Base-by-base conservation (phyloP, 2,888 invertebrate genomes). In the Parnassius smintheus region DNA sequence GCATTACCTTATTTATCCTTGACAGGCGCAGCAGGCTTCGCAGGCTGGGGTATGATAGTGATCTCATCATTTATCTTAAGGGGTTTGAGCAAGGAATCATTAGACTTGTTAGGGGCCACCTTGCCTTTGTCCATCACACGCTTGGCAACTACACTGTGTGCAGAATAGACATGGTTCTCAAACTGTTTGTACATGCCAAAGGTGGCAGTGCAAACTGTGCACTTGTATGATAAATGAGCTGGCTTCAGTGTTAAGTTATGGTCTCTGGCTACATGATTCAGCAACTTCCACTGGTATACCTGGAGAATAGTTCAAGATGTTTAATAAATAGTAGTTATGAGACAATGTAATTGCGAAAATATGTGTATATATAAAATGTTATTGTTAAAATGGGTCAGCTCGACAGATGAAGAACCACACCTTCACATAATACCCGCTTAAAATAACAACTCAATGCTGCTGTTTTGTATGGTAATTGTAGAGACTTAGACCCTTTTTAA, bases 111-210 rank as follows among this genome's bases (percentile, higher is more conserved):
- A 3, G 83, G 62, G 18, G 75, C 81, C 58, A 70, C 72, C 81
- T 82, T 84, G 66, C 80, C 82, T 66, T 86, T 88, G 63, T 90
- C 88, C 73, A 88, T 86, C 1, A 85, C 86, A 2, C 96, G 94
- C 78, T 97, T 96, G 49, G 97, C 96, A 18, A 97, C 97, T 22
- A 97, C 96, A 81, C 97, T 97, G 78, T 98, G 98, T 22, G 97
- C 97, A 49, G 97, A 97, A 80, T 98, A 98, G 8, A 98, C 98
- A 83, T 98, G 98, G 82, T 96, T 97, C 82, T 98, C 98, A 76
- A 98, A 98, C 78, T 97, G 96, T 88, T 97, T 97, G 93, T 98
- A 98, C 96, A 98, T 97, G 75, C 97, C 97, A 80, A 98, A 98
- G 2, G 98, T 98, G 35, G 98, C 98, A 49, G 97, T 97, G 85